Conservation (phyloP, 2,888 invertebrate genomes). For the Synergus gifuensis region DNA sequence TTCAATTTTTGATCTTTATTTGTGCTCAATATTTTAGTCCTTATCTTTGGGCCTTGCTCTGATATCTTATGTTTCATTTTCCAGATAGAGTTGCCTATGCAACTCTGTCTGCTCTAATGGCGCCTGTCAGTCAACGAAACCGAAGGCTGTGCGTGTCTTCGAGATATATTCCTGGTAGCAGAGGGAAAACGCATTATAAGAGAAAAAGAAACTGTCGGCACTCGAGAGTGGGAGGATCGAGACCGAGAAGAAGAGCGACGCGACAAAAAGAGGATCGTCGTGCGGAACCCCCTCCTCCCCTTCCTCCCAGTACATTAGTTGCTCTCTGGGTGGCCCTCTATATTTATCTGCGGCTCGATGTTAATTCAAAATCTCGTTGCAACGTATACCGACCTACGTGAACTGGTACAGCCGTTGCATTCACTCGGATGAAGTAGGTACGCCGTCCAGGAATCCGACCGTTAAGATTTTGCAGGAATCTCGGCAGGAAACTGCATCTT, state of each 20-base stretch:
- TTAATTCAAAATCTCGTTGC: conserved; percentile 59
- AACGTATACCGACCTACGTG: conserved; percentile 37
- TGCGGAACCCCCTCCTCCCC: conserved; percentile 44
- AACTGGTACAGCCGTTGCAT: conserved; percentile 41
- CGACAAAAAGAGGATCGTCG: conserved; percentile 57
- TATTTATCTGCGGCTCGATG: conserved; percentile 69
- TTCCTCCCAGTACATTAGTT: conserved; percentile 66
- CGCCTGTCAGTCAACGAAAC: conserved; percentile 55
- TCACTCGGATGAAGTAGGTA: conserved; percentile 49
- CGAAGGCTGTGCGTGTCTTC: conserved; percentile 47
- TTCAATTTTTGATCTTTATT: too few species aligned
- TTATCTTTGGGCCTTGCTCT: too few species aligned
- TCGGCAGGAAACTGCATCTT: conserved; percentile 44
- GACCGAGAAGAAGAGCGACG: conserved; percentile 45
- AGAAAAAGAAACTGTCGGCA: conserved; percentile 24
- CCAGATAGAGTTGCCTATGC: conserved; percentile 9
- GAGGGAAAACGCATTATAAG: conserved; percentile 38
- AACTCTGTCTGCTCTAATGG: conserved; percentile 55
- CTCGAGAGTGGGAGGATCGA: conserved; percentile 29
- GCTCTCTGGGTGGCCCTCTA: conserved; percentile 72
- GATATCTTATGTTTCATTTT: too few species aligned
- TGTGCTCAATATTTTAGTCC: too few species aligned
- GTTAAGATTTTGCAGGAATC: conserved; percentile 31
- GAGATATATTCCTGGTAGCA: conserved; percentile 49
- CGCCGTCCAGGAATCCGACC: conserved; percentile 22